phyloP scores from a whole-genome alignment of 2,113 vertebrate genomes.

The Lycocorax pyrrhopterus region DNA sequence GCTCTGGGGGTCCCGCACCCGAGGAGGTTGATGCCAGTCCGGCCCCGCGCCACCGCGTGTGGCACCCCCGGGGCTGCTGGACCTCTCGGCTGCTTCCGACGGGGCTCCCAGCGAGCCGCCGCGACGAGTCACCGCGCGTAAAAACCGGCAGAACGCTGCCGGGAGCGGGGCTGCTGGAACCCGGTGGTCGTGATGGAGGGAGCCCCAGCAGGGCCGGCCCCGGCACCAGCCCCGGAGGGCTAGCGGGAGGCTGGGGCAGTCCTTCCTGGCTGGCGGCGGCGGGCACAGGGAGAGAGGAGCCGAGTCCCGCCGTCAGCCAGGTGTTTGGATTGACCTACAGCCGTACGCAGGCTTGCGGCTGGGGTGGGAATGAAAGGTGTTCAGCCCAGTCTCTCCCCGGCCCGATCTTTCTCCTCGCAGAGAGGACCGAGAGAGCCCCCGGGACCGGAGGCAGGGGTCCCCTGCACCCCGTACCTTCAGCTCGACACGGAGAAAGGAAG shows the following conservation, averaged over 20 bases:
- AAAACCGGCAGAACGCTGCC: neutral
- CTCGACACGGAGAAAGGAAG: neutral
- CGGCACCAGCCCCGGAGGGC: too few relatives aligned
- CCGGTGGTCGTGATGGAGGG: neutral
- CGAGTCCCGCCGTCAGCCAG: neutral
- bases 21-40: too few relatives aligned
- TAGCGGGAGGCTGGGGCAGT: neutral
- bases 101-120: fast-evolving
- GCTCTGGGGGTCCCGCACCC: neutral
- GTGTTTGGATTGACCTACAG: neutral
- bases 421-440: neutral
- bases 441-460: too few relatives aligned
- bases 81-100: neutral
- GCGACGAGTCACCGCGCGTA: neutral
- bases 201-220: neutral
- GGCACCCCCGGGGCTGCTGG: neutral
- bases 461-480: neutral
- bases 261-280: too few relatives aligned
- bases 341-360: fast-evolving
- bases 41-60: fast-evolving
- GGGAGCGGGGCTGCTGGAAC: neutral
- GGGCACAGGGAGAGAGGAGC: neutral
- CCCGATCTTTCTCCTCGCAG: neutral
- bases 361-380: neutral
- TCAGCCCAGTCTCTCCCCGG: neutral